Base-by-base conservation (phyloP, 2,113 vertebrate species). In the Sprattus sprattus region DNA sequence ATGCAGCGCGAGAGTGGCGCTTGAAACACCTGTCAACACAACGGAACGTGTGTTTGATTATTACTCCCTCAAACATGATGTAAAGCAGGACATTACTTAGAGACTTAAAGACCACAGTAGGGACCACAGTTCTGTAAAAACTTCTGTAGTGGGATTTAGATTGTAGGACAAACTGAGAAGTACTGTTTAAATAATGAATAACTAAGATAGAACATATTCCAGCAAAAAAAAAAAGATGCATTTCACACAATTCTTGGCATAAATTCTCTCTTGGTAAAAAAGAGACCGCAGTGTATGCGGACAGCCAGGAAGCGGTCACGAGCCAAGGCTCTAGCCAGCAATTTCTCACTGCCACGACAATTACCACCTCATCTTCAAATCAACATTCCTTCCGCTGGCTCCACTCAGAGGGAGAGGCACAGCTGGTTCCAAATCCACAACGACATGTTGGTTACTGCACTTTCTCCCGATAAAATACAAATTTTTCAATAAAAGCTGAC, bases 1-100 rank as follows among this genome's bases (percentile, higher is more conserved):
- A 91, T 28, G 97, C 95, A 0, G 98, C 97, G 87, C 96, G 96
- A 11, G 98, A 98, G 89, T 97, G 97, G 86, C 97, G 96, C 93
- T 97, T 98, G 90, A 98, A 97, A 94, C 97, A 98, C 85, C 98
- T 99, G 64, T 78, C 1, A 25, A 82, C 0, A 49, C 52, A 85
- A 78, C 86, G 3, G 64, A 81, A 89, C 10, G 85, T 3, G 6
- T 81, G 46, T 15, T 16, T 25, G 16, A 39, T 16, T 39, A 78
- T 0, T 18, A 15, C 25, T 28, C 6, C 50, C 50, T 2, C 54
- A n/a, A 20, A 60, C 52, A 57, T 57, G 52, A 49, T 49, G 47
- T 3, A 4, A 11, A 49, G 47, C 10, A 49, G 47, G 47, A 49
- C 4, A 1, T 64, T n/a, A 64, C 57, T 39, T n/a, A 9, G 57